Base-by-base conservation (phyloP, 92 coral and sea anemone genomes). In the Virgularia gustaviana region DNA sequence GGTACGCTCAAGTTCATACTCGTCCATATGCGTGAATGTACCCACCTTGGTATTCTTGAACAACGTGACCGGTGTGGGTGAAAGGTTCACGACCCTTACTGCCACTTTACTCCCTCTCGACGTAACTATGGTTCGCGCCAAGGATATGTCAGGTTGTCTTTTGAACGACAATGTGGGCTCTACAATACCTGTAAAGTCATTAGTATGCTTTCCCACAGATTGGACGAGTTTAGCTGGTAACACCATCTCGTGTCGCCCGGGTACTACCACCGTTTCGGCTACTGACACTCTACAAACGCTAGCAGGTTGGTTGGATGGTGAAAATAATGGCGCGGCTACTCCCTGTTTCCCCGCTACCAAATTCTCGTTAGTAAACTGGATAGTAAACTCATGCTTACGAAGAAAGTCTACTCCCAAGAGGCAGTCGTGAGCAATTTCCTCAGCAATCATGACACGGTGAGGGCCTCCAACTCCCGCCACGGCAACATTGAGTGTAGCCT, bases 341-440 rank as follows among this genome's bases (percentile, higher is more conserved):
- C n/a, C n/a, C n/a, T n/a, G n/a, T n/a, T n/a, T n/a, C n/a, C n/a
- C n/a, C n/a, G n/a, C n/a, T n/a, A n/a, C n/a, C n/a, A n/a, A n/a
- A n/a, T n/a, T n/a, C n/a, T n/a, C 18, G 33, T 38, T n/a, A 16
- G 60, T 57, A 11, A 78, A 45, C 49, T 78, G 75, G 41, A 83
- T 79, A 18, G 37, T 74, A 28, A 78, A 78, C 28, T 31, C 39
- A n/a, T 41, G 54, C 12, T 66, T 60, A n/a, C 54, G 55, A 10
- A 81, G 72, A 49, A 66, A 81, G 43, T 81, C 78, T 2, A 67
- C 66, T 4, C 81, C 81, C 23, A 82, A 61, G 35, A 70, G 62
- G 70, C 86, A 81, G 22, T 82, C 86, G 34, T 82, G 82, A 1
- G 82, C 59, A 11, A 77, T 56, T 32, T 82, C 86, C 15, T 35